These are phyloP conservation scores for Rhinogobio ventralis DNA, from an alignment of 2,797 vertebrate species.

Conservation along the genomic window DNA sequence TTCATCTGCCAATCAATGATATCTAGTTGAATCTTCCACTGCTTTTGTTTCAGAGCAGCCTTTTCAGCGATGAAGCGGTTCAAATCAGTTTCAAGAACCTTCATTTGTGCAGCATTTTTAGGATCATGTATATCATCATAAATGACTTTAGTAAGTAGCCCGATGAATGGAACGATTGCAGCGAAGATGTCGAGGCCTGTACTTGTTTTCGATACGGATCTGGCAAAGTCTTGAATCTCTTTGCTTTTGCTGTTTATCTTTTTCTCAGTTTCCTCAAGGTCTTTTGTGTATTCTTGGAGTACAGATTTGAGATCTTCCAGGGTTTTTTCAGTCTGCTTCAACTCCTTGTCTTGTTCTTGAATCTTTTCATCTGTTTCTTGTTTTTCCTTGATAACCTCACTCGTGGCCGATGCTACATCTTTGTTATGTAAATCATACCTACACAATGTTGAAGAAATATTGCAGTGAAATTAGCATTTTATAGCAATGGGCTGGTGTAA, in stretches of 20 bases:
- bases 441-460: not conserved
- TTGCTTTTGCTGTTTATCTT: not conserved
- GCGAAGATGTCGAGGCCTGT: not conserved
- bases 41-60: not conserved
- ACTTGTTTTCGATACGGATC: not conserved
- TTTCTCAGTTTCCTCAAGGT: not conserved
- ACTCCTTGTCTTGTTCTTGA: not conserved
- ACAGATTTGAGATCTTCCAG: not conserved
- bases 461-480: not conserved
- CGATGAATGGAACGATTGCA: not conserved
- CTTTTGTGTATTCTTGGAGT: not conserved
- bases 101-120: not conserved
- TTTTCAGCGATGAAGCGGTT: not conserved
- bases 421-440: constrained; percentile 7
- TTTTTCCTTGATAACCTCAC: constrained; percentile 28
- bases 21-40: not conserved
- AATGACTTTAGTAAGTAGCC: not conserved
- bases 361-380: not conserved
- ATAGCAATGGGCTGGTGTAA: no score
- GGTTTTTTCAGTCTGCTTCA: not conserved
- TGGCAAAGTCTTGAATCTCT: not conserved
- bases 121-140: not conserved
- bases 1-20: not conserved
- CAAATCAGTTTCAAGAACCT: constrained; percentile 6
- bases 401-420: not conserved